Evolutionary conservation across 2,113 vertebrate genomes (phyloP).

Genomic region (Pyrgilauda ruficollis): DNA sequence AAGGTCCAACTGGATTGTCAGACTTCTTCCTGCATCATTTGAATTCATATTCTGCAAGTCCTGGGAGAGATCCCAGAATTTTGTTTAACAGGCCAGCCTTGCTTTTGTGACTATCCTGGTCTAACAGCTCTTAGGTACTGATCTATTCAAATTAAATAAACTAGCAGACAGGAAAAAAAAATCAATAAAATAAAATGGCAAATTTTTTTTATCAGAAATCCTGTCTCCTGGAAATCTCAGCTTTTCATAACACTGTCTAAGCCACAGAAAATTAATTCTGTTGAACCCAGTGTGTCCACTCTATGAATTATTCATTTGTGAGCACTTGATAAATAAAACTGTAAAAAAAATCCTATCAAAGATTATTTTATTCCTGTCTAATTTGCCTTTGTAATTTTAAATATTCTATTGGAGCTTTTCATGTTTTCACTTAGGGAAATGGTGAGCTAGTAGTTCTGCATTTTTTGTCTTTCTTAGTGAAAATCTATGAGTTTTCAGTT

Average conservation of each 20-base stretch:
- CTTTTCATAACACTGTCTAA: neutral
- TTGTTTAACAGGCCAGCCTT: neutral
- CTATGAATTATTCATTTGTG: neutral
- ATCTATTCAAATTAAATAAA: neutral
- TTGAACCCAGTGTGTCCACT: neutral
- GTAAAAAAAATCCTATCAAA: neutral
- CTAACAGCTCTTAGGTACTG: neutral
- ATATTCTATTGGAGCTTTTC: neutral
- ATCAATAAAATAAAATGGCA: neutral
- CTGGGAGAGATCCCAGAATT: neutral
- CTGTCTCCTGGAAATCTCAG: neutral
- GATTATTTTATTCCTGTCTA: neutral
- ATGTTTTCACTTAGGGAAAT: neutral
- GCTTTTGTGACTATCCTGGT: neutral
- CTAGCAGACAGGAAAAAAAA: neutral
- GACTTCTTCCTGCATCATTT: neutral
- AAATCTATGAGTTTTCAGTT: neutral
- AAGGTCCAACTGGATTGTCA: neutral
- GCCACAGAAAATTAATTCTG: neutral
- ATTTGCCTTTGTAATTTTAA: neutral
- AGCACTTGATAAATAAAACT: neutral
- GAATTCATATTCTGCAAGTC: neutral
- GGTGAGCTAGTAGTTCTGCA: neutral
- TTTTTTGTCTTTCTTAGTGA: neutral
- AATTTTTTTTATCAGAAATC: neutral